A percentile compares a stretch with the other conserved stretches of the same genome.
Evolutionary conservation across 2,113 vertebrate genomes (phyloP).

Genomic region (Pyrgilauda ruficollis): DNA sequence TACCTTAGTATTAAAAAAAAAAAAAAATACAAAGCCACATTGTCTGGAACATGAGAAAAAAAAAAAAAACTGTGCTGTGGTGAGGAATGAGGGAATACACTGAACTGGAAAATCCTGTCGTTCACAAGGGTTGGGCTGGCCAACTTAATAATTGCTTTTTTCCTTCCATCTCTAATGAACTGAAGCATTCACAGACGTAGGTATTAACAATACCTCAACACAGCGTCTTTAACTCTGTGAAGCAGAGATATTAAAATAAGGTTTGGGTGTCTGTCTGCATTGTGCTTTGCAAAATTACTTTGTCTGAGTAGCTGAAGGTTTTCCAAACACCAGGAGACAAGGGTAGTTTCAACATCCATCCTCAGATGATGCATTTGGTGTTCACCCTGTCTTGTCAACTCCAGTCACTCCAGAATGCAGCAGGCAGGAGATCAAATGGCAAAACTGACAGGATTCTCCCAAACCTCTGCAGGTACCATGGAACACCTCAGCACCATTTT

Average conservation of each 20-base stretch:
- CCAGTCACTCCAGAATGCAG: background rate
- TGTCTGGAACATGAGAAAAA: background rate
- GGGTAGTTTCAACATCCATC: background rate
- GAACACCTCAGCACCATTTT: background rate
- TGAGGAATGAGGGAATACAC: background rate
- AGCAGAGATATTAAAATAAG: background rate
- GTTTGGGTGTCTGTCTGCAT: background rate
- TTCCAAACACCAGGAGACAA: background rate
- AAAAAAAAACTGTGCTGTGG: background rate
- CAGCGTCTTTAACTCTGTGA: background rate
- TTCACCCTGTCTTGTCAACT: background rate
- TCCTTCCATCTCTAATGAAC: slow-evolving; percentile 18
- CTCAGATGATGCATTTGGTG: background rate
- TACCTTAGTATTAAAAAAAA: background rate
- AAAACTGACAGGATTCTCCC: background rate
- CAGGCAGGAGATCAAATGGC: background rate
- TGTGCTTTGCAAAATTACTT: background rate
- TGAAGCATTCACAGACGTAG: background rate
- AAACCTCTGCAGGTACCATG: background rate
- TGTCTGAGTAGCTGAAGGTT: background rate
- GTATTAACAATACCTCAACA: background rate
- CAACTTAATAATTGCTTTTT: slow-evolving; percentile 14
- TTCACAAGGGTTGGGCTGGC: background rate
- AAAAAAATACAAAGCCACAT: background rate
- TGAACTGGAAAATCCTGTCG: slow-evolving; percentile 54